Percentiles rank a stretch among this genome's conserved stretches.
These are phyloP conservation scores for Halotydeus destructor DNA, from an alignment of 1,140 invertebrate genomes.

Conservation along the genomic window DNA sequence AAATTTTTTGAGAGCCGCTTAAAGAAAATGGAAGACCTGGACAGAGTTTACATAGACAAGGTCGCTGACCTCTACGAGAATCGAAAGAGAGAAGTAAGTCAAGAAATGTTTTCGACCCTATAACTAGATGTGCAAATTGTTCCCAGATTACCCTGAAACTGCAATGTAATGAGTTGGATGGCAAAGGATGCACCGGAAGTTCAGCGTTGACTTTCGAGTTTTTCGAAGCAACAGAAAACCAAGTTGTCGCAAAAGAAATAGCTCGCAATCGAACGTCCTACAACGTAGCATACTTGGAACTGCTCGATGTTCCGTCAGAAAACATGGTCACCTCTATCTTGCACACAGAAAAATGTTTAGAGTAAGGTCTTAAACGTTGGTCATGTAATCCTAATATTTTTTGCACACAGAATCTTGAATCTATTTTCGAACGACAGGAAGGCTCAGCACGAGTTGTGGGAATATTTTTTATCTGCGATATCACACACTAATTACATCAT, in stretches of 20 bases:
- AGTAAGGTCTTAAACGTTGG: not conserved
- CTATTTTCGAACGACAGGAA: not conserved
- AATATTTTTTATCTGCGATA: no score
- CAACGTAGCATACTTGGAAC: not conserved
- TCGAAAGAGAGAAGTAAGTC: slow-evolving; percentile 7
- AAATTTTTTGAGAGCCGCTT: slow-evolving; percentile 9
- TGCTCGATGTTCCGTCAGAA: slow-evolving; percentile 6
- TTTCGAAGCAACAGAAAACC: slow-evolving; percentile 9
- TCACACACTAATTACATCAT: no score
- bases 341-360: not conserved
- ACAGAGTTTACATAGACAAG: not conserved
- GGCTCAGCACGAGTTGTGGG: no score
- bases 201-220: slow-evolving; percentile 12
- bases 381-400: no score
- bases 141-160: slow-evolving; percentile 5
- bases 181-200: slow-evolving; percentile 8
- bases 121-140: not conserved
- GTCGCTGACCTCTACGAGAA: slow-evolving; percentile 1
- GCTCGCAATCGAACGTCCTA: slow-evolving; percentile 7
- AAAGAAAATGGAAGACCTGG: slow-evolving; percentile 4
- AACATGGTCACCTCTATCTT: slow-evolving; percentile 1
- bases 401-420: not conserved
- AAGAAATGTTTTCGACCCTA: slow-evolving; percentile 1
- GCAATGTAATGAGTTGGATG: slow-evolving; percentile 9
- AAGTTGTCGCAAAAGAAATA: slow-evolving; percentile 2